phyloP scores from a whole-genome alignment of 2,888 invertebrate species.

The Ernsta delagoae region DNA sequence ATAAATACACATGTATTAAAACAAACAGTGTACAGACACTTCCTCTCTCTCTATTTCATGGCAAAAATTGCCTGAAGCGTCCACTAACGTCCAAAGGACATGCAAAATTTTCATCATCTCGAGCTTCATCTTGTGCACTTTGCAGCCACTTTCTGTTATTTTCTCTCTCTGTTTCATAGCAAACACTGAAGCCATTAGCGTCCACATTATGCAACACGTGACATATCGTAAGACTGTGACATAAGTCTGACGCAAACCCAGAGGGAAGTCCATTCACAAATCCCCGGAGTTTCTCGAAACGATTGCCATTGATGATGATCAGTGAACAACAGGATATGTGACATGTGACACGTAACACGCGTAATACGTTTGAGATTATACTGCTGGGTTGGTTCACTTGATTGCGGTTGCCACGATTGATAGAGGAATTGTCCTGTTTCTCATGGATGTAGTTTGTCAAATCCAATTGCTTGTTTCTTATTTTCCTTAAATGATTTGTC shows the following conservation, averaged over 20 bases:
- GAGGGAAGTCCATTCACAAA: constrained; percentile 27
- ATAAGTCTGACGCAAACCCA: constrained; percentile 30
- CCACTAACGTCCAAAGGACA: too few species aligned
- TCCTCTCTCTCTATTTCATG: too few species aligned
- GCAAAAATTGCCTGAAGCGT: too few species aligned
- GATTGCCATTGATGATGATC: constrained; percentile 29
- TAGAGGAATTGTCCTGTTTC: not conserved
- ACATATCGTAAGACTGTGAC: constrained; percentile 18
- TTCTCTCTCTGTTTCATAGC: too few species aligned
- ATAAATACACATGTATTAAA: too few species aligned
- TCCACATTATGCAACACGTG: not conserved
- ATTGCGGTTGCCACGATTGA: not conserved
- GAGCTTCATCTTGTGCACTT: too few species aligned
- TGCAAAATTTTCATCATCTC: too few species aligned
- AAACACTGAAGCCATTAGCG: constrained; percentile 14
- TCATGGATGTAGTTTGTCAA: too few species aligned
- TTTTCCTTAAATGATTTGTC: too few species aligned
- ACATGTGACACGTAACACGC: constrained; percentile 33
- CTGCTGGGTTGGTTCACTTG: constrained; percentile 5
- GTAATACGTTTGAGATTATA: constrained; percentile 30
- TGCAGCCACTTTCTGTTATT: too few species aligned
- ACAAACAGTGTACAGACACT: too few species aligned
- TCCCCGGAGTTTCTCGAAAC: constrained; percentile 35
- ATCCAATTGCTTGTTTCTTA: not conserved
- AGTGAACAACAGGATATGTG: constrained; percentile 19